Evolutionary conservation across 2,113 vertebrate species (phyloP).

Genomic region (Rhabdomys dilectus): DNA sequence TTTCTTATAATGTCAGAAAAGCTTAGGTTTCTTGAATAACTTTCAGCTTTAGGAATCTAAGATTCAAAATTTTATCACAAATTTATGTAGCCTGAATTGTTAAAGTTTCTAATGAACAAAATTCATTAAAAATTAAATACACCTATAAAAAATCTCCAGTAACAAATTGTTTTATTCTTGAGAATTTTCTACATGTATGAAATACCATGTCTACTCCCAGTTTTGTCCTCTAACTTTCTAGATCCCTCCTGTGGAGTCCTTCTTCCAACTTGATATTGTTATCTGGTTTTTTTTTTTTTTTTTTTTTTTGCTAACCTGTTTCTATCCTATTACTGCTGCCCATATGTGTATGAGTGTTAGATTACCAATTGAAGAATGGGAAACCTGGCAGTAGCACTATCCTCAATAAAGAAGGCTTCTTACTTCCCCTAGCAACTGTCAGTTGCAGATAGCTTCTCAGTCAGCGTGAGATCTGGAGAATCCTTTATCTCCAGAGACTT

Average conservation of each 20-base stretch:
- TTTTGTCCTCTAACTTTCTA: background rate
- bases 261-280: background rate
- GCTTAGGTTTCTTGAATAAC: background rate
- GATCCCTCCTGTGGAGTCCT: background rate
- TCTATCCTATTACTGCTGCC: background rate
- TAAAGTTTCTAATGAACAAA: background rate
- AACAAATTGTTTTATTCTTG: constrained; percentile 11
- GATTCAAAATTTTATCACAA: background rate
- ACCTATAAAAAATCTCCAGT: background rate
- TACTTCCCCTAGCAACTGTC: background rate
- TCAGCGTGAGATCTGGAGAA: background rate
- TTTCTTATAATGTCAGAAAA: background rate
- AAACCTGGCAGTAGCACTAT: background rate
- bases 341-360: background rate
- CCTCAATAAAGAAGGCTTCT: background rate
- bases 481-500: background rate
- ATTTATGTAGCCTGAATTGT: background rate
- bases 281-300: background rate
- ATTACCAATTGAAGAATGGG: background rate
- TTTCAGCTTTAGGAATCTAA: background rate
- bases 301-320: background rate
- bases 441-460: background rate
- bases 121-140: constrained; percentile 20
- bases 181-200: background rate
- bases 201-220: background rate